These are phyloP conservation scores for Lithobates pipiens DNA, from an alignment of 2,797 vertebrate species.

Conservation along the genomic window DNA sequence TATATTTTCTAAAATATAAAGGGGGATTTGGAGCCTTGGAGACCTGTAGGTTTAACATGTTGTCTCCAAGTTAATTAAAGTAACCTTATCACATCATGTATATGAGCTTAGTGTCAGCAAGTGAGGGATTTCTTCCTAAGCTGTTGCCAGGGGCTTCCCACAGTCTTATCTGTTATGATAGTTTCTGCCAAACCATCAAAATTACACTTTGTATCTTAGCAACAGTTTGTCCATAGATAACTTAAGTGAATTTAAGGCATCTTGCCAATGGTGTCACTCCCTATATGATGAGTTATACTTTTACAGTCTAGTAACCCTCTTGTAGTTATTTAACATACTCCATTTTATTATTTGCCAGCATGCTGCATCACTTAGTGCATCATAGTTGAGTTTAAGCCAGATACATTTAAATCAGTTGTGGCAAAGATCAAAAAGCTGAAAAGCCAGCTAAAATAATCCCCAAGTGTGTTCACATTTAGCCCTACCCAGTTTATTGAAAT, in stretches of 20 bases:
- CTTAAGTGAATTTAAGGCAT: conserved; percentile 1
- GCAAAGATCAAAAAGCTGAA: no score
- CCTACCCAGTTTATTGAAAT: no score
- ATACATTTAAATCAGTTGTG: no score
- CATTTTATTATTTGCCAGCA: no score
- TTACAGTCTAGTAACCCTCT: not conserved
- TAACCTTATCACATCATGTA: conserved; percentile 41
- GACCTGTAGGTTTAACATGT: conserved; percentile 24
- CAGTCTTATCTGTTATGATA: conserved; percentile 29
- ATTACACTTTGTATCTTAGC: conserved; percentile 2
- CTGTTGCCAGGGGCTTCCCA: conserved; percentile 13
- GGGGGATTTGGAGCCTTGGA: conserved; percentile 16
- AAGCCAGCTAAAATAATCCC: no score
- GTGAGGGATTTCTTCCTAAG: not conserved
- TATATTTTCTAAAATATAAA: not conserved
- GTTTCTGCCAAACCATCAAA: not conserved
- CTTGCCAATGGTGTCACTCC: not conserved
- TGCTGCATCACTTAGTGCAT: no score
- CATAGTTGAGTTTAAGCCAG: no score
- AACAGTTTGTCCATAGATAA: not conserved
- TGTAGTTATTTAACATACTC: no score
- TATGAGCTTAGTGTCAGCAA: conserved; percentile 34
- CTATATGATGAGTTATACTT: not conserved
- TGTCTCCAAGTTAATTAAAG: conserved; percentile 40
- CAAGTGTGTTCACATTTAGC: no score